Conservation (phyloP, 2,888 invertebrate genomes). For the Erebia palarica region DNA sequence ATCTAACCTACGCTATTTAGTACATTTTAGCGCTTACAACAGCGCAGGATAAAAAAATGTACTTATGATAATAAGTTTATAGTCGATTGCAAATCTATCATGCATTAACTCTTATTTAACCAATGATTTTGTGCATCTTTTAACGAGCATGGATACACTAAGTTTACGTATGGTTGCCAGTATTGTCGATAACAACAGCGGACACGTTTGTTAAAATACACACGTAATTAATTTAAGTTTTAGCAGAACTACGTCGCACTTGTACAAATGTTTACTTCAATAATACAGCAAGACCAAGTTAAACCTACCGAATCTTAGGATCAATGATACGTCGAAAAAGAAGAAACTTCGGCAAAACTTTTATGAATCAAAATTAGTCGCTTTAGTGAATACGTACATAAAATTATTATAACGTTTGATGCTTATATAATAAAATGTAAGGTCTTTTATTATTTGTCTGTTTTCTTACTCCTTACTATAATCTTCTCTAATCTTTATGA, state of each 20-base stretch:
- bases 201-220: constrained; percentile 19
- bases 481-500: constrained; percentile 62
- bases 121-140: constrained; percentile 19
- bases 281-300: constrained; percentile 1
- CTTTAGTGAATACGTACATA: constrained; percentile 27
- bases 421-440: too few relatives aligned
- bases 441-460: too few relatives aligned
- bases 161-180: neutral
- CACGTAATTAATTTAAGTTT: constrained; percentile 15
- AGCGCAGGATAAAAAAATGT: too few relatives aligned
- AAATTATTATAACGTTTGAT: constrained; percentile 42
- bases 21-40: too few relatives aligned
- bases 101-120: neutral
- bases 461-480: too few relatives aligned
- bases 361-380: neutral
- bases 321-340: neutral
- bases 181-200: constrained; percentile 18
- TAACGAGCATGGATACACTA: constrained; percentile 8
- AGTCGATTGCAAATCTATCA: neutral
- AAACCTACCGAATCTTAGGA: neutral
- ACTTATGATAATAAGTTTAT: too few relatives aligned
- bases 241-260: constrained; percentile 28
- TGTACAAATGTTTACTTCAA: constrained; percentile 28
- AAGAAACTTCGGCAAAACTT: neutral
- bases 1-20: neutral